A percentile compares a stretch with the other conserved stretches of the same genome.
Conservation (phyloP, 1,140 invertebrate species). For the Chymomyza costata region DNA sequence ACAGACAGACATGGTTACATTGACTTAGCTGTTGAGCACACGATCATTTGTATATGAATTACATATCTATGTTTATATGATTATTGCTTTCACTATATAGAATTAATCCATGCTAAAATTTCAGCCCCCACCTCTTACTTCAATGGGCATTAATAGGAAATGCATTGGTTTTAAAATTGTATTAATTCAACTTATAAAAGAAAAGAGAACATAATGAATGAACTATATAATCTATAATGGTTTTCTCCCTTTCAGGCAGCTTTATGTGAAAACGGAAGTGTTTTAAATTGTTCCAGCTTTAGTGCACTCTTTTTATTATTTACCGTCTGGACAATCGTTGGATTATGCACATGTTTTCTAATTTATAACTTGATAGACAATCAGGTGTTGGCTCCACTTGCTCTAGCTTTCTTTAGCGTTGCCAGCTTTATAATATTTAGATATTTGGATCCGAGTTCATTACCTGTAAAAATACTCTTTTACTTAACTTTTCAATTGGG, state of each 20-base stretch:
- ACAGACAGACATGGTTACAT: too few species aligned
- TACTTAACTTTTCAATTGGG: slow-evolving; percentile 5
- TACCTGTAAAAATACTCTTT: neutral
- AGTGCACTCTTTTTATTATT: slow-evolving; percentile 6
- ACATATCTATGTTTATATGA: too few species aligned
- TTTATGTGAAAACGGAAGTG: slow-evolving; percentile 11
- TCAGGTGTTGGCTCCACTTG: neutral
- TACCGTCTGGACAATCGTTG: slow-evolving; percentile 7
- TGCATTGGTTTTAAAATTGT: too few species aligned
- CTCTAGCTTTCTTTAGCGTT: neutral
- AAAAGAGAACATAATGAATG: too few species aligned
- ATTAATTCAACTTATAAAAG: too few species aligned
- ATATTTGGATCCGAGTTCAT: neutral
- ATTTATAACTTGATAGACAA: slow-evolving; percentile 3
- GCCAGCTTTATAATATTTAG: neutral
- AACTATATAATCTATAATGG: neutral
- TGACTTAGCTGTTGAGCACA: too few species aligned
- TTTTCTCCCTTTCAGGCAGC: slow-evolving; percentile 5
- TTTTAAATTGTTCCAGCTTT: slow-evolving; percentile 16
- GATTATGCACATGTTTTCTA: slow-evolving; percentile 17
- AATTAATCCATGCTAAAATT: too few species aligned
- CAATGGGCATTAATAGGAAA: too few species aligned
- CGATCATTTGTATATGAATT: too few species aligned
- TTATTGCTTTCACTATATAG: too few species aligned
- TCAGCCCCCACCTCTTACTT: too few species aligned